These are phyloP conservation scores for Lethrus apterus DNA, from an alignment of 1,140 invertebrate genomes.

Conservation along the genomic window DNA sequence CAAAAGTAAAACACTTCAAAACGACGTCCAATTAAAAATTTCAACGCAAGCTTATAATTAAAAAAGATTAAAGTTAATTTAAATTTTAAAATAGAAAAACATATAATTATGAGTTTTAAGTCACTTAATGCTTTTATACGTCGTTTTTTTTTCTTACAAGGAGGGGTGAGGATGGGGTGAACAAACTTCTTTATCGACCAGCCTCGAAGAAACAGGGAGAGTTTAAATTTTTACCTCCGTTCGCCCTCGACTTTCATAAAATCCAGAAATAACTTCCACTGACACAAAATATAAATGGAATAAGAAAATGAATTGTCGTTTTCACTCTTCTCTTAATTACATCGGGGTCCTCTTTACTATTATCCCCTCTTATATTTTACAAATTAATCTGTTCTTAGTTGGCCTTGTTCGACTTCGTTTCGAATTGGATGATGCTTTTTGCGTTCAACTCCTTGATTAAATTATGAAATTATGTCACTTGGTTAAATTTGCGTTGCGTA, in stretches of 20 bases:
- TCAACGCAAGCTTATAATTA: too few relatives aligned
- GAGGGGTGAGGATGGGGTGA: slow-evolving; percentile 24
- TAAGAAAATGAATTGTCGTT: slow-evolving; percentile 28
- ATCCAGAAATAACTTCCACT: slow-evolving; percentile 24
- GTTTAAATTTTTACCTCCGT: slow-evolving; percentile 23
- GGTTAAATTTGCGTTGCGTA: too few relatives aligned
- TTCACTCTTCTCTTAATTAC: slow-evolving; percentile 19
- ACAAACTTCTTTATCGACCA: slow-evolving; percentile 28
- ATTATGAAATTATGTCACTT: slow-evolving; percentile 16
- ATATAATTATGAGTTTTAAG: slow-evolving; percentile 6
- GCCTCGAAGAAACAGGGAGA: slow-evolving; percentile 22
- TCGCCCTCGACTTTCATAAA: slow-evolving; percentile 20
- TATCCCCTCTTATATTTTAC: slow-evolving; percentile 14
- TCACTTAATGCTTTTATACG: too few relatives aligned
- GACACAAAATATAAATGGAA: slow-evolving; percentile 26
- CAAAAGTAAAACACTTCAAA: too few relatives aligned
- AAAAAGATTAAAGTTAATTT: slow-evolving; percentile 8
- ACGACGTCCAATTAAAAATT: too few relatives aligned
- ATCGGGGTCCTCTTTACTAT: slow-evolving; percentile 1
- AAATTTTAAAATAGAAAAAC: slow-evolving; percentile 6
- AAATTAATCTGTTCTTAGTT: slow-evolving; percentile 11
- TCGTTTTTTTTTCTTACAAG: slow-evolving; percentile 12
- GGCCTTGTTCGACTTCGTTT: slow-evolving; percentile 3
- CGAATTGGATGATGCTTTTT: slow-evolving; percentile 13
- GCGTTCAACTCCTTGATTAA: background rate